These are phyloP conservation scores for Gallinago jamesoni DNA, from an alignment of 2,113 vertebrate species.

Conservation along the genomic window DNA sequence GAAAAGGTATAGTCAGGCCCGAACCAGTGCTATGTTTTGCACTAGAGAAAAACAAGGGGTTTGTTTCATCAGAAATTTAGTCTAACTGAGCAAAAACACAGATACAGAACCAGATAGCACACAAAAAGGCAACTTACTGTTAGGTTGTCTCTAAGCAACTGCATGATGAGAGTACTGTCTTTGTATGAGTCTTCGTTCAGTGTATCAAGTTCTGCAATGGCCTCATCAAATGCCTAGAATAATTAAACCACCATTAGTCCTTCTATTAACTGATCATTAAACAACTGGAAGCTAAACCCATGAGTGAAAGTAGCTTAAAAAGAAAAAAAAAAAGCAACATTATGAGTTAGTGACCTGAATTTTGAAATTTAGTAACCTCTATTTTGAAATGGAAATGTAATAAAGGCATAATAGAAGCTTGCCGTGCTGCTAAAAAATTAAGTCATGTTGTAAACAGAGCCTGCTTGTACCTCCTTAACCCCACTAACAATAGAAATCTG, in stretches of 20 bases:
- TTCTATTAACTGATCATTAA: background rate
- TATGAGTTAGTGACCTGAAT: background rate
- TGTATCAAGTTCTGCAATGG: conserved; percentile 92
- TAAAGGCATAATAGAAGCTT: background rate
- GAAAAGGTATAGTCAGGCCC: background rate
- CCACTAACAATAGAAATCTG: background rate
- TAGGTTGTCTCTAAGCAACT: conserved; percentile 99
- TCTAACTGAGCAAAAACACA: background rate
- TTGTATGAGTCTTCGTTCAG: conserved; percentile 98
- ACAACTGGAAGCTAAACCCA: background rate
- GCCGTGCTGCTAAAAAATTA: background rate
- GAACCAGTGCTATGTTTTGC: background rate
- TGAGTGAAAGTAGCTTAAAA: background rate
- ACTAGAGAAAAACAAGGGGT: accelerated
- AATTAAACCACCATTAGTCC: conserved; percentile 13
- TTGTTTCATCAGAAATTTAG: background rate
- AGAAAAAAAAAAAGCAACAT: background rate
- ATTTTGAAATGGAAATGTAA: background rate
- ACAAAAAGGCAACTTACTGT: conserved; percentile 84
- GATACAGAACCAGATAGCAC: background rate
- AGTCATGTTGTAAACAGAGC: background rate
- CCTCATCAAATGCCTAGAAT: conserved; percentile 92
- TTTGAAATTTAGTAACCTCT: background rate
- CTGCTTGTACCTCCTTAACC: background rate
- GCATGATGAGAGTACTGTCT: conserved; percentile 99